Conservation (phyloP, 2,888 invertebrate genomes). For the Malachius bipustulatus region DNA sequence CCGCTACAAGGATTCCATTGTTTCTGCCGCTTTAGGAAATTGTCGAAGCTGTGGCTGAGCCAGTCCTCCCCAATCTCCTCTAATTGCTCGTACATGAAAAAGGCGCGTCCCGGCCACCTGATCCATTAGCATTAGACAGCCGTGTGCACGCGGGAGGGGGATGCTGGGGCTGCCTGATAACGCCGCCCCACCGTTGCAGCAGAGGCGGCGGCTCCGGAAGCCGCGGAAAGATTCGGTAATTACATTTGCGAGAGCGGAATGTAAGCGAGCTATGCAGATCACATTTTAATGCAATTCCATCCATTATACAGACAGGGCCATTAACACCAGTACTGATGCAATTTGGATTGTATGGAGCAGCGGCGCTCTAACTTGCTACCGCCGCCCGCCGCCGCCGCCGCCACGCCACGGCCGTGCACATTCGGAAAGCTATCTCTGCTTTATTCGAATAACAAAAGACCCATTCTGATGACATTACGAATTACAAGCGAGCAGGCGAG, state of each 20-base stretch:
- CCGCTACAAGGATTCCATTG: conserved; percentile 1
- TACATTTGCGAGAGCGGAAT: conserved; percentile 31
- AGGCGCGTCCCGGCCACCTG: conserved; percentile 31
- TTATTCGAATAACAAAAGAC: conserved; percentile 34
- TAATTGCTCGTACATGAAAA: conserved; percentile 31
- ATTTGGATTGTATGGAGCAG: conserved; percentile 36
- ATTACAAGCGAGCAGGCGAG: too few relatives aligned
- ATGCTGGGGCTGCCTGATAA: conserved; percentile 15
- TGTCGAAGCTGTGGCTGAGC: neutral
- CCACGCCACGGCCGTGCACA: conserved; percentile 21
- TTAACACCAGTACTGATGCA: conserved; percentile 39
- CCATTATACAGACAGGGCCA: conserved; percentile 40
- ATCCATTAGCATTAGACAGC: too few relatives aligned
- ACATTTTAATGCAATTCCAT: conserved; percentile 43
- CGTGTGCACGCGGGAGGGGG: too few relatives aligned
- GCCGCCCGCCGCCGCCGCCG: conserved; percentile 14
- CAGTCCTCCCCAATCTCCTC: conserved; percentile 22
- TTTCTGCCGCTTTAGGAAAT: neutral
- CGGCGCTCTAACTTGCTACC: conserved; percentile 7
- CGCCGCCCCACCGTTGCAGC: conserved; percentile 12
- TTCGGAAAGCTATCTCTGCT: conserved; percentile 36
- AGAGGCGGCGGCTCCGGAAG: conserved; percentile 22
- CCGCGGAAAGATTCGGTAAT: conserved; percentile 33
- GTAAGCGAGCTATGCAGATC: conserved; percentile 40
- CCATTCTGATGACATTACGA: conserved; percentile 32